These are phyloP conservation scores for Gari tellinella DNA, from an alignment of 2,888 invertebrate genomes.

Conservation along the genomic window DNA sequence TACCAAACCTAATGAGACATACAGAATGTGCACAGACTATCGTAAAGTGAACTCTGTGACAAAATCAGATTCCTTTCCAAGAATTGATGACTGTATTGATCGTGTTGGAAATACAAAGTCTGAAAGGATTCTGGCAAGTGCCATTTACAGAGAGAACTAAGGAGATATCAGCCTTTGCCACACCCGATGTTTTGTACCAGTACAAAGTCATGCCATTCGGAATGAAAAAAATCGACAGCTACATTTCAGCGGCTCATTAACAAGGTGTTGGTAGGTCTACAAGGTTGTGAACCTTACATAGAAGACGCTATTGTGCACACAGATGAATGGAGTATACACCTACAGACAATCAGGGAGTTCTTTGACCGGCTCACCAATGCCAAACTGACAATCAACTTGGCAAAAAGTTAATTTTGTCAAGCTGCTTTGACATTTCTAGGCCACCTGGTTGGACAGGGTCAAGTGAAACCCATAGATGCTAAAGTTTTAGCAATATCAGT, in stretches of 20 bases:
- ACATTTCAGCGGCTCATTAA: conserved; percentile 59
- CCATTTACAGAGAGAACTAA: conserved; percentile 55
- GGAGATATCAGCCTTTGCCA: no score
- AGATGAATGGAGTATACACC: no score
- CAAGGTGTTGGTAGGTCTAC: conserved; percentile 15
- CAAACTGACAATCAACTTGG: conserved; percentile 32
- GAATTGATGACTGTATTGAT: no score
- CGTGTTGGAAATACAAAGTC: no score
- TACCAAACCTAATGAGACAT: no score
- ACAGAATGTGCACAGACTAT: no score
- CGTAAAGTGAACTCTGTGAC: no score
- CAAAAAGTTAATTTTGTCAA: conserved; percentile 36
- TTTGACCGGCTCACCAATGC: conserved; percentile 24
- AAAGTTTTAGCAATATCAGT: conserved; percentile 37
- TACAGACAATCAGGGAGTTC: conserved; percentile 25
- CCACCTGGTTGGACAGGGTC: conserved; percentile 59
- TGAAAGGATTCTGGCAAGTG: conserved; percentile 41
- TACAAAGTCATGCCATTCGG: conserved; percentile 64
- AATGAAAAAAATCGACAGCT: conserved; percentile 54
- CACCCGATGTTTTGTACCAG: no score
- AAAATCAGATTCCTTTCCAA: no score
- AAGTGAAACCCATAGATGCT: conserved; percentile 45
- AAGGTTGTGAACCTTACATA: no score
- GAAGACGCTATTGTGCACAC: no score
- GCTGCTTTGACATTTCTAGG: no score